Evolutionary conservation across 2,797 vertebrate genomes (phyloP).

Genomic region (Salmo trutta): DNA sequence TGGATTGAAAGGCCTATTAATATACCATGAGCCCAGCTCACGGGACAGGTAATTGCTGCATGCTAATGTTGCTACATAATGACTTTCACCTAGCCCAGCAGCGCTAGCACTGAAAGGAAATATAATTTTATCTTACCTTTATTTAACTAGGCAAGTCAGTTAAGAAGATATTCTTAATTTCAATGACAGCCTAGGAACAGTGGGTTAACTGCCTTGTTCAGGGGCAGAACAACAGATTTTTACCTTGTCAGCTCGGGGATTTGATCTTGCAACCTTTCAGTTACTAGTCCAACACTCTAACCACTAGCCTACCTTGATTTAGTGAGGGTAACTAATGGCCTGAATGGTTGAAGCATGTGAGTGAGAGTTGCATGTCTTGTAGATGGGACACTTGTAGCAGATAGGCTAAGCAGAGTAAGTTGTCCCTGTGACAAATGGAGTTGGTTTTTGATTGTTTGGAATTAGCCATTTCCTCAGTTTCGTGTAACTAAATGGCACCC

Average conservation of each 20-base stretch:
- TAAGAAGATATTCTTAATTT: too few relatives aligned
- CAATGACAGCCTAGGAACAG: too few relatives aligned
- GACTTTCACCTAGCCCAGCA: slow-evolving; percentile 32
- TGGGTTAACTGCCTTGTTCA: too few relatives aligned
- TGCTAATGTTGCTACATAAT: slow-evolving; percentile 57
- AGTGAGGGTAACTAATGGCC: too few relatives aligned
- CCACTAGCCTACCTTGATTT: slow-evolving; percentile 19
- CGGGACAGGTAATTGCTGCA: slow-evolving; percentile 61
- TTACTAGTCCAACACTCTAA: too few relatives aligned
- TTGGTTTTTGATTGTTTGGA: slow-evolving; percentile 26
- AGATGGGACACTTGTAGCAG: too few relatives aligned
- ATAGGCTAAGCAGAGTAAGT: background rate
- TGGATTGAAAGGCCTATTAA: slow-evolving; percentile 67
- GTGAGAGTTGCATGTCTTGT: too few relatives aligned
- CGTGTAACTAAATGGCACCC: slow-evolving; percentile 18
- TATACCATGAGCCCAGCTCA: slow-evolving; percentile 44
- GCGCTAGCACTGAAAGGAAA: slow-evolving; percentile 36
- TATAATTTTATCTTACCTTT: slow-evolving; percentile 35
- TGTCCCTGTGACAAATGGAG: slow-evolving; percentile 14
- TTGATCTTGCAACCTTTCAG: too few relatives aligned
- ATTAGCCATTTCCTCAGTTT: slow-evolving; percentile 25
- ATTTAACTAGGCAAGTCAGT: slow-evolving; percentile 9
- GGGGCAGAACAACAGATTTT: too few relatives aligned
- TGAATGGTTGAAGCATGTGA: too few relatives aligned
- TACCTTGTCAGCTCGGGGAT: too few relatives aligned